Base-by-base conservation (phyloP, 2,113 vertebrate genomes). In the Actinemys pallida region DNA sequence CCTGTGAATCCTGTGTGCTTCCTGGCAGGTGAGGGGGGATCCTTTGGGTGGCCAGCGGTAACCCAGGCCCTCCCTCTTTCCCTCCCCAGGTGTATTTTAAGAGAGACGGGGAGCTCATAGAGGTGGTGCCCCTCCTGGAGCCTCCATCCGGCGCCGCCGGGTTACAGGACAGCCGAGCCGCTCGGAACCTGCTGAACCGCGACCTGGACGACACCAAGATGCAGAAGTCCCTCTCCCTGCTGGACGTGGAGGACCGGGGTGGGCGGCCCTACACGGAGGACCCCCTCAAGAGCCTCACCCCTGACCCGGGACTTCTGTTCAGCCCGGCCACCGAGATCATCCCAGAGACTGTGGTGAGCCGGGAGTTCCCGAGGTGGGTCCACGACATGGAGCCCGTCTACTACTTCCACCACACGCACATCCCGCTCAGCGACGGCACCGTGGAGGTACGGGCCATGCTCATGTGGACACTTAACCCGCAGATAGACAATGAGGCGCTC, bases 361-460 rank as follows among this genome's bases (percentile, higher is more conserved):
- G 99, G 0, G 99, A 99, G 92, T 99, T 99, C 96, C 99, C 99
- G 0, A 99, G 99, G 52, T 99, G 99, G 99, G 98, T 99, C 72
- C 99, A 99, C 92, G 98, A 98, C 94, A 97, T 98, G 0, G 99
- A 99, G 62, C 99, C 99, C 3, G 96, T 99, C 87, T 99, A 99
- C 83, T 99, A 99, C 86, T 98, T 99, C 95, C 98, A 98, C 78
- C 98, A 99, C 96, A 98, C 96, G 4, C 99, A 98, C 53, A 98
- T 94, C 5, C 98, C 98, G 0, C 95, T 97, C 83, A 98, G 98
- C 0, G 99, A 99, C 0, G 99, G 99, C 89, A 99, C 99, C 0
- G 98, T 99, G 91, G 99, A 99, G 96, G 99, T 99, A 10, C 98
- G 98, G 1, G 99, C 99, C 90, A 98, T 99, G 92, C 98, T 99